Conservation (phyloP, 2,888 invertebrate genomes). For the Stenodema calcarata region DNA sequence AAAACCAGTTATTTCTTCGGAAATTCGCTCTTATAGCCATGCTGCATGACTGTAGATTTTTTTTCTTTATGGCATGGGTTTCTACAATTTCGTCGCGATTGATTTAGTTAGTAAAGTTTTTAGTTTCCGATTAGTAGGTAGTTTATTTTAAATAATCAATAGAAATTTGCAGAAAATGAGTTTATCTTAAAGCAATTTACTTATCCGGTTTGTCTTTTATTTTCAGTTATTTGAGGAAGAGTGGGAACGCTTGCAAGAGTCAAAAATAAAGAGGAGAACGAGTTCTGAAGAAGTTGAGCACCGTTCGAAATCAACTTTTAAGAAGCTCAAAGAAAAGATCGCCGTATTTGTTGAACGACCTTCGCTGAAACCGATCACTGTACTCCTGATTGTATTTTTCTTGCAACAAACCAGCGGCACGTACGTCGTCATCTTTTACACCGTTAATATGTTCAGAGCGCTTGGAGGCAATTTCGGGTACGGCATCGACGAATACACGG, state of each 20-base stretch:
- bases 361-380: slow-evolving; percentile 65
- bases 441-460: slow-evolving; percentile 65
- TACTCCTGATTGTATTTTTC: slow-evolving; percentile 64
- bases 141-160: no score
- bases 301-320: slow-evolving; percentile 13
- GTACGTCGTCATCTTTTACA: slow-evolving; percentile 68
- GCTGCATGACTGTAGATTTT: no score
- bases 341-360: slow-evolving; percentile 59
- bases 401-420: slow-evolving; percentile 68
- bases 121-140: no score
- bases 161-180: not conserved
- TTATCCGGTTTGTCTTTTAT: not conserved
- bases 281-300: not conserved
- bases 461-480: slow-evolving; percentile 63
- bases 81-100: no score
- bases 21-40: no score
- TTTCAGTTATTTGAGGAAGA: slow-evolving; percentile 54
- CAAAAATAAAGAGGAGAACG: slow-evolving; percentile 42
- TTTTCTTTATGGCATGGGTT: no score
- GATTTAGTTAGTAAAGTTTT: no score
- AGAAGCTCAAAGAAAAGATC: slow-evolving; percentile 54
- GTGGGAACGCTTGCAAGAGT: slow-evolving; percentile 53
- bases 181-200: not conserved
- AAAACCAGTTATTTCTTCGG: no score
- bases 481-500: slow-evolving; percentile 64